Percentiles rank a stretch among this genome's conserved stretches.
These are phyloP conservation scores for Eulemur macaco DNA, from an alignment of 2,113 vertebrate genomes.

Conservation along the genomic window DNA sequence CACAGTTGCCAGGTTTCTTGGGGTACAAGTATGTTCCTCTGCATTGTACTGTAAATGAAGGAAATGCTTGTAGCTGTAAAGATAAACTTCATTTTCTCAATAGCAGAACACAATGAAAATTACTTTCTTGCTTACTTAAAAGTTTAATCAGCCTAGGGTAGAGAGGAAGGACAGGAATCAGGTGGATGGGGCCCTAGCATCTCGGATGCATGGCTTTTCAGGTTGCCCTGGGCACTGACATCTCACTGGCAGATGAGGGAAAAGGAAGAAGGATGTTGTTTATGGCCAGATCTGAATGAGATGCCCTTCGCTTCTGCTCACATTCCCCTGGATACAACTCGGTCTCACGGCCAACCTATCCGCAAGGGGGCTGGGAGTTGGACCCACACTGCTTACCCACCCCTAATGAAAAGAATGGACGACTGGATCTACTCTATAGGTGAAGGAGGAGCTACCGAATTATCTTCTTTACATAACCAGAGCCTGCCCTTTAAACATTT, in stretches of 20 bases:
- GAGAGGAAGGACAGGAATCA: neutral
- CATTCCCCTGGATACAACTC: neutral
- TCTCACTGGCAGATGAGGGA: neutral
- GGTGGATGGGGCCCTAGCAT: neutral
- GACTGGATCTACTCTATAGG: neutral
- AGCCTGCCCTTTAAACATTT: neutral
- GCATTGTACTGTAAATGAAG: neutral
- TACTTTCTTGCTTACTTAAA: neutral
- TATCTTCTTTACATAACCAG: neutral
- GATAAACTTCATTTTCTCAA: neutral
- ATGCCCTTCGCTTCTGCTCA: neutral
- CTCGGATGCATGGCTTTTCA: neutral
- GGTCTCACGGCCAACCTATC: neutral
- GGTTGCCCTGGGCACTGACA: neutral
- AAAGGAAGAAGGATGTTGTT: neutral
- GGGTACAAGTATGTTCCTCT: neutral
- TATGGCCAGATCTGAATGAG: neutral
- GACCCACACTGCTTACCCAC: neutral
- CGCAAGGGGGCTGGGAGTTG: neutral
- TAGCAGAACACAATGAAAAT: slow-evolving; percentile 1
- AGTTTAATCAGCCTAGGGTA: neutral
- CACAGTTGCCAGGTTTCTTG: neutral
- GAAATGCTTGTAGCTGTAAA: neutral
- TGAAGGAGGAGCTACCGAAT: neutral
- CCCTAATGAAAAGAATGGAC: neutral